These are phyloP conservation scores for Brachionus rotundiformis DNA, from an alignment of 1,140 invertebrate genomes.

Conservation along the genomic window DNA sequence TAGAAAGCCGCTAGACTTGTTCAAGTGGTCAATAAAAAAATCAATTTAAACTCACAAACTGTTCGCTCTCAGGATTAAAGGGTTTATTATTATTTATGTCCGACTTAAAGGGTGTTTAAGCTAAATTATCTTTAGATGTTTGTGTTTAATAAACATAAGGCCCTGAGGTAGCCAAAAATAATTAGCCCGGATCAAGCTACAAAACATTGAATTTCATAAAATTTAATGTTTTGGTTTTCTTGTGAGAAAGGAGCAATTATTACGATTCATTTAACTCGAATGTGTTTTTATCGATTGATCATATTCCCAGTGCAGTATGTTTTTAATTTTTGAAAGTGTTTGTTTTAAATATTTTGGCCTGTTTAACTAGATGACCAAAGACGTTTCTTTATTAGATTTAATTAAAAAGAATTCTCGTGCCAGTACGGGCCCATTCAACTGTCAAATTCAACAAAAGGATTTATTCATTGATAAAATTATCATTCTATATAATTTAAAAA, in stretches of 20 bases:
- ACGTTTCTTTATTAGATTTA: conserved; percentile 19
- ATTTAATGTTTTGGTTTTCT: conserved; percentile 11
- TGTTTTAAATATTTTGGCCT: conserved; percentile 6
- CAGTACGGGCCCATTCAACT: conserved; percentile 8
- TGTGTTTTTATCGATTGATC: conserved; percentile 46
- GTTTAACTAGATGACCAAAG: conserved; percentile 28
- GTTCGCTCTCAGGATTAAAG: conserved; percentile 17
- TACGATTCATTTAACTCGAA: conserved; percentile 48
- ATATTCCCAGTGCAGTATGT: neutral
- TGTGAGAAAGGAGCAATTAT: conserved; percentile 31
- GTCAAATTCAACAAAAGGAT: conserved; percentile 21
- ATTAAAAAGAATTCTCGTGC: conserved; percentile 43
- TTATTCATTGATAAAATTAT: conserved; percentile 8
- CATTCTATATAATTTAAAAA: neutral
- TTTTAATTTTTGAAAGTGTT: conserved; percentile 30
- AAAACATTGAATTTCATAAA: conserved; percentile 4
- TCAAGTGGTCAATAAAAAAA: conserved; percentile 45
- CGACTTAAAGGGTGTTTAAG: neutral
- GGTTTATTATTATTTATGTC: neutral
- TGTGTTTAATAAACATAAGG: neutral
- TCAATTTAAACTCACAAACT: conserved; percentile 8
- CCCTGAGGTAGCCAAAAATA: conserved; percentile 15
- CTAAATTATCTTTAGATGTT: neutral
- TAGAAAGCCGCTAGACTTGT: neutral
- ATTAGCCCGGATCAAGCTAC: neutral